Conservation (phyloP, 64 coral and sea anemone species). For the Actinia tenebrosa region DNA sequence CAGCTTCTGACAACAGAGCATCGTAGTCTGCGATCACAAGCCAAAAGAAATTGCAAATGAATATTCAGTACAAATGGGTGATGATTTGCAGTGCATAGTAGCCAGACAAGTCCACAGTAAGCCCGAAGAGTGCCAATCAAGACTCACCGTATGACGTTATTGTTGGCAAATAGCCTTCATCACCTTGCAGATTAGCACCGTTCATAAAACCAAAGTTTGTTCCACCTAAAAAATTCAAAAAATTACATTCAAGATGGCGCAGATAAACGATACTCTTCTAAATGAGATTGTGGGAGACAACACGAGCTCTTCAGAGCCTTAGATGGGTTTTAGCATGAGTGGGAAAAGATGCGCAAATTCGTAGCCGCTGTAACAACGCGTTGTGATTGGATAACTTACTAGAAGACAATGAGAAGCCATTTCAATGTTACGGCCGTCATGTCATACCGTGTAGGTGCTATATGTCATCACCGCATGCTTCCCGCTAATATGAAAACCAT, state of each 20-base stretch:
- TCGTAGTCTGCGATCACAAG: slow-evolving; percentile 37
- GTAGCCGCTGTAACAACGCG: no score
- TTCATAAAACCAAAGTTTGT: slow-evolving; percentile 69
- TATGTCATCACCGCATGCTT: neutral
- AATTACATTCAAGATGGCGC: neutral
- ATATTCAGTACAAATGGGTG: no score
- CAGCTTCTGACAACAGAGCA: slow-evolving; percentile 54
- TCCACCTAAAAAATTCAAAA: slow-evolving; percentile 13
- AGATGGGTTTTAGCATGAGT: no score
- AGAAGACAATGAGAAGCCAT: no score
- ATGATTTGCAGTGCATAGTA: no score
- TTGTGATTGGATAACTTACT: no score
- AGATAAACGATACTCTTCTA: no score
- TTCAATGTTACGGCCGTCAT: neutral
- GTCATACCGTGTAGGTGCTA: neutral
- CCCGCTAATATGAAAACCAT: neutral
- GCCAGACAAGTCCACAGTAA: neutral
- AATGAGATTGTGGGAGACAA: no score
- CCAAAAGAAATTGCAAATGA: neutral
- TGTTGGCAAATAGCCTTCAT: slow-evolving; percentile 23
- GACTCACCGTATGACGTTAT: slow-evolving; percentile 47
- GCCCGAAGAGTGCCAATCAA: neutral
- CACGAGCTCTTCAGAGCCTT: no score
- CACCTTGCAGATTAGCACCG: slow-evolving; percentile 24
- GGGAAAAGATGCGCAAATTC: no score